Conservation (phyloP, 2,888 invertebrate genomes). For the Habrosyne pyritoides region DNA sequence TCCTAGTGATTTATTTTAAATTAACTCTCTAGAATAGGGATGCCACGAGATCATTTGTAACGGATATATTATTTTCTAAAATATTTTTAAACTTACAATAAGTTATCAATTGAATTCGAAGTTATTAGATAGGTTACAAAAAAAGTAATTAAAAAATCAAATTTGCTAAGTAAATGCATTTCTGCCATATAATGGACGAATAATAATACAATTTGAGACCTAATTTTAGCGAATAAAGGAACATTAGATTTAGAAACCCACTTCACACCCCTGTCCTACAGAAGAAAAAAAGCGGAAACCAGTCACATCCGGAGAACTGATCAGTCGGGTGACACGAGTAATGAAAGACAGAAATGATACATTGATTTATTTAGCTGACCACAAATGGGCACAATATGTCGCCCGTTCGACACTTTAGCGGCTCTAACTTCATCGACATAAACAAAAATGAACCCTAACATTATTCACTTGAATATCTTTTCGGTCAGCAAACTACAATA, state of each 20-base stretch:
- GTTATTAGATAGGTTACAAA: too few relatives aligned
- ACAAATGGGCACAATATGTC: slow-evolving; percentile 53
- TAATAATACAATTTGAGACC: too few relatives aligned
- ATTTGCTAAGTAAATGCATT: too few relatives aligned
- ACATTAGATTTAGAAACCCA: not conserved
- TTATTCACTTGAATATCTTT: not conserved
- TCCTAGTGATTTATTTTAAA: slow-evolving; percentile 69
- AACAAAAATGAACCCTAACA: slow-evolving; percentile 5
- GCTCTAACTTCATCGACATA: not conserved
- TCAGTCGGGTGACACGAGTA: slow-evolving; percentile 29
- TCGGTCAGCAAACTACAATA: not conserved
- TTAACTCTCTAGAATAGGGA: slow-evolving; percentile 40
- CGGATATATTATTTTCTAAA: too few relatives aligned
- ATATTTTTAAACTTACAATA: too few relatives aligned
- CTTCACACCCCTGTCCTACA: slow-evolving; percentile 20
- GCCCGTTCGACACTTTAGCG: slow-evolving; percentile 39
- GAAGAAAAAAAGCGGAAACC: slow-evolving; percentile 49
- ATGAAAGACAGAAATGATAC: slow-evolving; percentile 32
- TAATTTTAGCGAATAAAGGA: too few relatives aligned
- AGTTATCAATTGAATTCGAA: too few relatives aligned
- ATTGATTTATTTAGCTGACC: slow-evolving; percentile 63
- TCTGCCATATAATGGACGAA: too few relatives aligned
- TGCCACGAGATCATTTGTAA: not conserved
- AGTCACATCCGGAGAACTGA: slow-evolving; percentile 63
- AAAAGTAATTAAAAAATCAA: too few relatives aligned